A percentile compares a stretch with the other conserved stretches of the same genome.
phyloP scores from a whole-genome alignment of 2,113 vertebrate species.

The Dasyurus viverrinus region DNA sequence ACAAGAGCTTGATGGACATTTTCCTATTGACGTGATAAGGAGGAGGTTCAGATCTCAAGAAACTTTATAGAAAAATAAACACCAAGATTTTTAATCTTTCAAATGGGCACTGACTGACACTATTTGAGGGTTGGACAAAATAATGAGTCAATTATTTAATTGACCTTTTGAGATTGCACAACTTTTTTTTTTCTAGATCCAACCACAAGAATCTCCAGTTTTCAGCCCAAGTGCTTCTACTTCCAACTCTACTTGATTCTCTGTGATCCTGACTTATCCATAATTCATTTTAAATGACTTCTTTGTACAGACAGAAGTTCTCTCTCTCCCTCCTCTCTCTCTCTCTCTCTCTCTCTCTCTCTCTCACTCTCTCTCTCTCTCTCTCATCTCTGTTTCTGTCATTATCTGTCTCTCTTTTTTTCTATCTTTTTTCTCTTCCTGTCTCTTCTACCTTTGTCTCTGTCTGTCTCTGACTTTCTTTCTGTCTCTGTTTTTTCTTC shows the following conservation, averaged over 20 bases:
- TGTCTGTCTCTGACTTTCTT: neutral
- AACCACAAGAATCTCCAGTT: constrained; percentile 24
- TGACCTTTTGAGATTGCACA: constrained; percentile 44
- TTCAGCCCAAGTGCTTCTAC: constrained; percentile 3
- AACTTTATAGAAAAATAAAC: neutral
- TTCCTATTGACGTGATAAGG: neutral
- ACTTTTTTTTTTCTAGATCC: constrained; percentile 58
- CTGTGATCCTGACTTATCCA: constrained; percentile 37
- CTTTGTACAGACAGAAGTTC: constrained; percentile 58
- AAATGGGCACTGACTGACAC: neutral
- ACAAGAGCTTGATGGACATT: neutral
- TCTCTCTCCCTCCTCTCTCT: too few species aligned
- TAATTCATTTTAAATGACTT: constrained; percentile 57
- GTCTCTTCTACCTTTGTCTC: neutral
- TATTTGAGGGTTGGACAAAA: constrained; percentile 23
- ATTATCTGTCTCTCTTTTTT: neutral
- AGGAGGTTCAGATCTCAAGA: neutral
- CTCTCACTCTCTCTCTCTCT: neutral
- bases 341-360: neutral
- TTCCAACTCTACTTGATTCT: constrained; percentile 36
- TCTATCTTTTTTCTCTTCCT: neutral
- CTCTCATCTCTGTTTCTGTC: neutral
- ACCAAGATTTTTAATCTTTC: neutral
- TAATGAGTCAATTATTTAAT: constrained; percentile 41
- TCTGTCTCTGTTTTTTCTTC: neutral